Conservation (phyloP, 2,113 vertebrate species). For the Pristiophorus japonicus region DNA sequence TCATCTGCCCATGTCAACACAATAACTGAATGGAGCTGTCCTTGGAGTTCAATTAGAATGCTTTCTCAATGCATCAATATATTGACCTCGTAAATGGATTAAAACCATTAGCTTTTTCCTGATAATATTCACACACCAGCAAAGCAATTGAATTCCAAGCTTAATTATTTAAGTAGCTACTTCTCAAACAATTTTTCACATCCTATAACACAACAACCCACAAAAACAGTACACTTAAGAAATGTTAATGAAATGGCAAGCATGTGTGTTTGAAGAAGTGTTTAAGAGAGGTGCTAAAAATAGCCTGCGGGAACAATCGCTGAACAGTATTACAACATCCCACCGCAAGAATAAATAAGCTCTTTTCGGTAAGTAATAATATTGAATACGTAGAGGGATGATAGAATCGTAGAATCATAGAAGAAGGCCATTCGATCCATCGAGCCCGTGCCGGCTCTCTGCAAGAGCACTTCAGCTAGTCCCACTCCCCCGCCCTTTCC, state of each 20-base stretch:
- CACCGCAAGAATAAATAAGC: neutral
- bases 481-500: no score
- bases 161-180: neutral
- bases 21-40: constrained; percentile 11
- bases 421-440: no score
- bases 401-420: no score
- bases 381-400: neutral
- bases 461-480: no score
- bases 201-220: neutral
- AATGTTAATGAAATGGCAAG: neutral
- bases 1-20: neutral
- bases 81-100: constrained; percentile 5
- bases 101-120: neutral
- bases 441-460: no score
- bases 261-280: neutral
- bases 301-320: neutral
- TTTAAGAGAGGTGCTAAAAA: neutral
- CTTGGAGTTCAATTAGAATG: constrained; percentile 24
- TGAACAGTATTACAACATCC: neutral
- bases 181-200: neutral
- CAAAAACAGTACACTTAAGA: neutral
- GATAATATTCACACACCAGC: neutral
- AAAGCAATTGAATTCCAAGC: constrained; percentile 25
- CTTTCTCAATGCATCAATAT: neutral
- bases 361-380: neutral